Conservation (phyloP, 2,113 vertebrate species). For the Riparia riparia region DNA sequence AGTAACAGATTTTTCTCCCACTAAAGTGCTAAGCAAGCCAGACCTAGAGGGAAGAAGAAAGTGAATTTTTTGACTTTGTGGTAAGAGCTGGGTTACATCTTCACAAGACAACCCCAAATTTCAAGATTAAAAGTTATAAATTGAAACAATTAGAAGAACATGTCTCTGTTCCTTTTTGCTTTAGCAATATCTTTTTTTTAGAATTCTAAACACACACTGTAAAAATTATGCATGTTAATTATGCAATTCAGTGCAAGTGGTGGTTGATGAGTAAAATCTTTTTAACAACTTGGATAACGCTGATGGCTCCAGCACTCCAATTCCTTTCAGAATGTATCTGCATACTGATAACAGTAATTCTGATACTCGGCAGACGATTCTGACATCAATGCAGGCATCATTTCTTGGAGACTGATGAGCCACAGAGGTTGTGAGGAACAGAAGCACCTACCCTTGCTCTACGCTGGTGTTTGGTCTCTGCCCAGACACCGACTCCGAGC, state of each 20-base stretch:
- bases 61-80: not conserved
- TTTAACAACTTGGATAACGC: not conserved
- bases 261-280: not conserved
- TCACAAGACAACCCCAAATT: not conserved
- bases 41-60: constrained; percentile 79
- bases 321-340: not conserved
- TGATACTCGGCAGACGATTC: not conserved
- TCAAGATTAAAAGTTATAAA: not conserved
- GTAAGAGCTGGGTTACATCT: not conserved
- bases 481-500: constrained; percentile 96
- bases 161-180: not conserved
- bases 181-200: not conserved
- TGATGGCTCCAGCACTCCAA: not conserved
- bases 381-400: not conserved
- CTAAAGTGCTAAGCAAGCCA: constrained; percentile 95
- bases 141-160: not conserved
- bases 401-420: not conserved
- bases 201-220: not conserved
- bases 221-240: not conserved
- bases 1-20: constrained; percentile 97
- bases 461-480: constrained; percentile 98
- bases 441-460: constrained; percentile 89
- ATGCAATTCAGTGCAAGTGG: not conserved
- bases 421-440: not conserved
- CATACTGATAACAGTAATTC: accelerated